phyloP scores from a whole-genome alignment of 2,797 vertebrate genomes.

The Eleutherodactylus coqui region DNA sequence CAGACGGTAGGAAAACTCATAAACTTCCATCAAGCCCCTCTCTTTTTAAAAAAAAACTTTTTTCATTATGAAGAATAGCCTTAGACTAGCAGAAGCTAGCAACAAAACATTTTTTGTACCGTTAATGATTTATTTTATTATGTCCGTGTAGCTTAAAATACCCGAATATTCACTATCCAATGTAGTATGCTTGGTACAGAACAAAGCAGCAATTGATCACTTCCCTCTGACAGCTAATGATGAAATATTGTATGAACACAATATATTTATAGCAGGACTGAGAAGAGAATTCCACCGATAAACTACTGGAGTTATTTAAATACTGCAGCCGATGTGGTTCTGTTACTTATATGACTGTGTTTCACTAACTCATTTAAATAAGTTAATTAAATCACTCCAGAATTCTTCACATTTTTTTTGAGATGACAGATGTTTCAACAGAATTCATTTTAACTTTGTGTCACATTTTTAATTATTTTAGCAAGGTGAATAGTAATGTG shows the following conservation, averaged over 20 bases:
- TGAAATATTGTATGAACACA: slow-evolving; percentile 2
- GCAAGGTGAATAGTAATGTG: not conserved
- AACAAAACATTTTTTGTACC: not conserved
- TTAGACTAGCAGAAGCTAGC: not conserved
- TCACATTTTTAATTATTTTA: slow-evolving; percentile 25
- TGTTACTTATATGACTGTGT: not conserved
- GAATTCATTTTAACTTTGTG: not conserved
- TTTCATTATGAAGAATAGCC: not conserved
- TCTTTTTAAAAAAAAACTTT: too few species aligned
- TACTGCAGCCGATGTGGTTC: not conserved
- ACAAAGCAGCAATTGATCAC: not conserved
- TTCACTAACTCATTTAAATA: not conserved
- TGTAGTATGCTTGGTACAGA: not conserved
- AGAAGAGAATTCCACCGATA: slow-evolving; percentile 22
- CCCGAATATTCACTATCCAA: not conserved
- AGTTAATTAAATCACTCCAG: not conserved
- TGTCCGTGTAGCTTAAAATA: not conserved
- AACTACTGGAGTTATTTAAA: not conserved
- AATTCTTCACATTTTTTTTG: not conserved
- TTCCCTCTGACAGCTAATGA: slow-evolving; percentile 6
- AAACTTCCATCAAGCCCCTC: not conserved
- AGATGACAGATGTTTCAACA: slow-evolving; percentile 19
- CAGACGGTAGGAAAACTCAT: not conserved
- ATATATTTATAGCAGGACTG: slow-evolving; percentile 28
- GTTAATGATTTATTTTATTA: not conserved